Evolutionary conservation across 2,888 invertebrate species (phyloP).

Genomic region (Agrochola lychnidis): DNA sequence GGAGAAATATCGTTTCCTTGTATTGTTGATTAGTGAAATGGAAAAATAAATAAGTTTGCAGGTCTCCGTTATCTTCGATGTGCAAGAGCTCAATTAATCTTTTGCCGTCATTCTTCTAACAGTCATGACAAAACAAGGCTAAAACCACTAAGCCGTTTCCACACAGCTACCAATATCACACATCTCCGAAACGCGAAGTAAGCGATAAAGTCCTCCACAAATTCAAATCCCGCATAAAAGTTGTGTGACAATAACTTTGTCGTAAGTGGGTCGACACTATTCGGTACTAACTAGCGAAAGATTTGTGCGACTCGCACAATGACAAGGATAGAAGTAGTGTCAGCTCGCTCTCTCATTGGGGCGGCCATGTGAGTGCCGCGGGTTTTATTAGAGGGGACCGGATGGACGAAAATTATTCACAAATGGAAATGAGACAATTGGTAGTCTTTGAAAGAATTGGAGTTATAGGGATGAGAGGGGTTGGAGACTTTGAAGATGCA

Average conservation of each 20-base stretch:
- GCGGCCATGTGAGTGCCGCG: constrained; percentile 54
- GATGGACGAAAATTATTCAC: constrained; percentile 60
- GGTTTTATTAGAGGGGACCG: constrained; percentile 63
- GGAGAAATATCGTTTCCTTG: not conserved
- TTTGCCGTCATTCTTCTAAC: not conserved
- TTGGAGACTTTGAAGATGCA: constrained; percentile 43
- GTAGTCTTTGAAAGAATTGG: constrained; percentile 58
- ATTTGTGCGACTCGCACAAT: constrained; percentile 65
- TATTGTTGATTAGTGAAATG: not conserved
- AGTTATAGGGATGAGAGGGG: constrained; percentile 35
- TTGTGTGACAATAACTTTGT: constrained; percentile 71
- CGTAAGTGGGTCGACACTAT: constrained; percentile 67
- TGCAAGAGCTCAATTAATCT: not conserved
- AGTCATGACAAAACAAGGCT: not conserved
- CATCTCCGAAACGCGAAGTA: constrained; percentile 12
- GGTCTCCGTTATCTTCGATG: not conserved
- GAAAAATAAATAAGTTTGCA: not conserved
- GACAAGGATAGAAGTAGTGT: constrained; percentile 18
- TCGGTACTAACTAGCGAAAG: constrained; percentile 70
- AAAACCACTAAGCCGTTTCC: constrained; percentile 5
- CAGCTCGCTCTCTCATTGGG: constrained; percentile 55
- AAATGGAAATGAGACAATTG: constrained; percentile 65
- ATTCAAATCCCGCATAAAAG: constrained; percentile 66
- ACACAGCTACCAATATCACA: constrained; percentile 12
- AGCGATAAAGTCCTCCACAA: constrained; percentile 54